Conservation (phyloP, 2,113 vertebrate genomes). For the Eurypyga helias region DNA sequence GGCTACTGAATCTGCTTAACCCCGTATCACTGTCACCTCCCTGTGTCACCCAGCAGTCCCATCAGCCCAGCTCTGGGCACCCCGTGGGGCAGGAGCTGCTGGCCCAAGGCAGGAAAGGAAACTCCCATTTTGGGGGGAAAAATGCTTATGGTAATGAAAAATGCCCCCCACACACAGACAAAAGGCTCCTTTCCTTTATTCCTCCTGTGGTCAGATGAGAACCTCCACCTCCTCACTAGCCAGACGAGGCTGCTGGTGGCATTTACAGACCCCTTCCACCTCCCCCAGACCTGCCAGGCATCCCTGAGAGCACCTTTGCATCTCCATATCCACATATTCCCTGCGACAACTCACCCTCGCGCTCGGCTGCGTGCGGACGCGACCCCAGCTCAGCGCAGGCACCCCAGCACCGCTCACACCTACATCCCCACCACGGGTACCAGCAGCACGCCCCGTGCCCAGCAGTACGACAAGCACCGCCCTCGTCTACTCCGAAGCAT, state of each 20-base stretch:
- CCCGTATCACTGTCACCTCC: neutral
- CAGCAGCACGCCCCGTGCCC: neutral
- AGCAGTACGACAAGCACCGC: rapidly evolving
- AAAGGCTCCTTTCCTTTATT: neutral
- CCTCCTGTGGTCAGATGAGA: neutral
- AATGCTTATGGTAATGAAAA: neutral
- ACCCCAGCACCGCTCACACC: neutral
- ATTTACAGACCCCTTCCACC: neutral
- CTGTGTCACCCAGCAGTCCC: neutral
- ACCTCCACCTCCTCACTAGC: neutral
- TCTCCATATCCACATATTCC: rapidly evolving
- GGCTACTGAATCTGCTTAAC: neutral
- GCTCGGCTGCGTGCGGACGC: neutral
- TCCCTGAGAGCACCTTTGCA: neutral
- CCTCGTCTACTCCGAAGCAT: neutral
- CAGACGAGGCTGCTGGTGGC: neutral
- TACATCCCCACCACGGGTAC: neutral
- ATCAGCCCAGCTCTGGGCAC: neutral
- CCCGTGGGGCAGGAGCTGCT: rapidly evolving
- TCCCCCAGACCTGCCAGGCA: rapidly evolving
- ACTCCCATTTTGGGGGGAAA: neutral
- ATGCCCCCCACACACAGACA: rapidly evolving
- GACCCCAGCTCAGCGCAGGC: neutral
- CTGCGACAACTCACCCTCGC: rapidly evolving
- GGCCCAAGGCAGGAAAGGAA: neutral